Conservation (phyloP, 37 sponge, comb jelly and placozoan genomes). For the Lycopodina hypogea region DNA sequence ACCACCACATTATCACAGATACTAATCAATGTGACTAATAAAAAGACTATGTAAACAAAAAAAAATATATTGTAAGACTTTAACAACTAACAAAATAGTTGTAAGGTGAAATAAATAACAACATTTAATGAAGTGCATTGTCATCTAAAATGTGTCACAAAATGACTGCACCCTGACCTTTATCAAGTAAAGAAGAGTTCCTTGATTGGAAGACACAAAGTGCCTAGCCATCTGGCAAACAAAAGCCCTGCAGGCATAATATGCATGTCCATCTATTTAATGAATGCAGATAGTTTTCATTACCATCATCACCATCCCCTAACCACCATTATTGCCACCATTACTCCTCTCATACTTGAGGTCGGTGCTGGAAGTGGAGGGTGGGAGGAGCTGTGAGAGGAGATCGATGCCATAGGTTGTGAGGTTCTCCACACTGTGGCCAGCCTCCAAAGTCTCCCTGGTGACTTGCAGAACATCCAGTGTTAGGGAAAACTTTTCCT, state of each 20-base stretch:
- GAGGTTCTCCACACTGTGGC: conserved; percentile 51
- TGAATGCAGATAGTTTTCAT: background rate
- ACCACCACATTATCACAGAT: background rate
- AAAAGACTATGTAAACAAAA: background rate
- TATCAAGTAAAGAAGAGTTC: conserved; percentile 54
- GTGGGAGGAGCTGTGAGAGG: conserved; percentile 30
- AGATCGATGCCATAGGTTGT: conserved; percentile 71
- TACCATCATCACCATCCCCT: background rate
- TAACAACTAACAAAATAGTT: background rate
- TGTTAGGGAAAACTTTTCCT: conserved; percentile 35
- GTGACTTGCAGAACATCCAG: conserved; percentile 47
- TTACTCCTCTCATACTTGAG: background rate
- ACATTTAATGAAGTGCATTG: background rate
- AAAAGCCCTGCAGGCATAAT: conserved; percentile 27
- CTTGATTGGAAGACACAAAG: conserved; percentile 25
- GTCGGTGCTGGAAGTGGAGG: background rate
- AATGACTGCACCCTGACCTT: conserved; percentile 24
- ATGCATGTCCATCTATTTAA: background rate
- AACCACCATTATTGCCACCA: background rate
- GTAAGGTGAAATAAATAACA: background rate
- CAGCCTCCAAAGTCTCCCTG: conserved; percentile 39
- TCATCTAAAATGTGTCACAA: background rate
- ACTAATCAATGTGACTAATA: background rate
- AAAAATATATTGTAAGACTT: background rate
- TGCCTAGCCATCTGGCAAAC: conserved; percentile 53